Evolutionary conservation across 2,113 vertebrate genomes (phyloP), one percentile per base, ranked within the genome.

Genomic region (Planiliza haematocheilus): DNA sequence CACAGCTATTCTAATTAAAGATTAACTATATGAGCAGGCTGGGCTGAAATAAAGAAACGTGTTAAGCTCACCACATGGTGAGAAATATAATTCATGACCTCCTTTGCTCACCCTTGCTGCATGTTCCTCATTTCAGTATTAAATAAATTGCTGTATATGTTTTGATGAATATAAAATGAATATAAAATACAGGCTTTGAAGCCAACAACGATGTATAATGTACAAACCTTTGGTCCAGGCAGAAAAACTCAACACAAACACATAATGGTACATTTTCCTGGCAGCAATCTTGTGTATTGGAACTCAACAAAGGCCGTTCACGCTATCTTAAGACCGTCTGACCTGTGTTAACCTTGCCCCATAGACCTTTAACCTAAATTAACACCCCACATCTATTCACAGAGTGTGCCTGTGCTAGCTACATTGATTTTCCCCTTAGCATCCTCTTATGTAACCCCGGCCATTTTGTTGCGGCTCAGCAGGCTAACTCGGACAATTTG

Each of bases 331-430:
- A 60, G 45, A 55, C 14, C 4, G 37, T 62, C 57, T 63, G 49
- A 30, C 42, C 57, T 78, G 2, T 5, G 4, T 55, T 63, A 46
- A 63, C 56, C 38, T 43, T 34, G 16, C 12, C 6, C 16, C 39
- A 17, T 2, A 41, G 60, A 85, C 80, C 84, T 78, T 83, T 82
- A 11, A 72, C 72, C 67, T 56, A 43, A n/a, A 52, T 30, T 8
- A 53, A 51, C 39, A 48, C 7, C 24, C 38, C 30, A 55, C 9
- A 37, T 45, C 14, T 0, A 41, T 62, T 50, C 36, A n/a, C 14
- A 48, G 8, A 5, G 36, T 36, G 30, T 30, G 39, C 38, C 13
- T 48, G 11, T 4, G 10, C 10, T 3, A 30, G 24, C 37, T 10
- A 5, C 3, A 53, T 20, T 46, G 6, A 45, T n/a, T 11, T 49